Evolutionary conservation across 2,888 invertebrate species (phyloP), one percentile per base, ranked within the genome.

Genomic region (Cyrtodaria siliqua): DNA sequence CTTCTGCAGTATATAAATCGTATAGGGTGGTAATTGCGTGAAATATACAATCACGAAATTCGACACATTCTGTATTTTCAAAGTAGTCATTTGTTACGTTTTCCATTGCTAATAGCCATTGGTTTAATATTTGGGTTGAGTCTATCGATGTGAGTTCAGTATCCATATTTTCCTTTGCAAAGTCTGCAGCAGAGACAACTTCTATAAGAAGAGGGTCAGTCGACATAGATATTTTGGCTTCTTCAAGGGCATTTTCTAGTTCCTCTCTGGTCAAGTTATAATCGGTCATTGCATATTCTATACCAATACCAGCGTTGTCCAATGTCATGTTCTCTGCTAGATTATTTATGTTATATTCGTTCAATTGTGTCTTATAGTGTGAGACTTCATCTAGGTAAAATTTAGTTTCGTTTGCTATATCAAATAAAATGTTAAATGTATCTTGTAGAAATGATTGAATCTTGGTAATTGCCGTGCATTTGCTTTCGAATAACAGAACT

Each of bases 81-180:
- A 70, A 74, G 53, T 63, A 74, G 2, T 61, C 53, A 9, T 26
- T 49, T 0, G 74, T 63, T 12, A 44, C 40, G 42, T 74, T 74
- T 42, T 70, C 63, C 70, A 79, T 74, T 3, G 42, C 70, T n/a
- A 62, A 12, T 33, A 74, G 26, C 79, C 79, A 79, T 20, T 74
- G 62, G 33, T 61, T 60, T 14, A 71, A 16, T 2, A 74, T 40
- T 27, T 52, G 24, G n/a, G 55, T 44, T 14, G 38, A 23, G 9
- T 67, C 56, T n/a, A 67, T 24, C 0, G 60, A 38, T 3, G 40
- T 29, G 0, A 62, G 14, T 8, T 61, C 60, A 12, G 47, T 24
- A 20, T 62, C 49, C 14, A 62, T 14, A 38, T 38, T 49, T 38
- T 33, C 50, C 3, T 33, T 38, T 16, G 69, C 26, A 14, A 60